Base-by-base conservation (phyloP, 2,888 invertebrate genomes). In the Acleris cristana region DNA sequence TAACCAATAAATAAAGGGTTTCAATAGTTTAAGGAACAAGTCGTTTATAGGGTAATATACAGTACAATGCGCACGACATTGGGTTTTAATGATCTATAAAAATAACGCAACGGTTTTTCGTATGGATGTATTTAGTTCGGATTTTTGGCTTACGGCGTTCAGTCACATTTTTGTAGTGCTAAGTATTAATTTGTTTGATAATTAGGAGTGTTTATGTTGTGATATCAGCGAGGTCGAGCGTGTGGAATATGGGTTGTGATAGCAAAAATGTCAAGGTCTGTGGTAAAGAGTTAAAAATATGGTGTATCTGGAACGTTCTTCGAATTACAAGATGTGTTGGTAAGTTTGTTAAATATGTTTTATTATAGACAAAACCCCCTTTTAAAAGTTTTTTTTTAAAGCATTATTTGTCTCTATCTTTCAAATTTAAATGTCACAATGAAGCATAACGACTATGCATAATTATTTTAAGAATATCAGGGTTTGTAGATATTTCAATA, bases 41-140 rank as follows among this genome's bases (percentile, higher is more conserved):
- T 80, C 84, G 78, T 85, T 90, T 88, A 90, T 87, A 84, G 88
- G 81, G 83, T 73, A 86, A 85, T 88, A 85, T 88, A 85, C 40
- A 84, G 78, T 79, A 90, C 90, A 91, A 92, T 85, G 77, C 85
- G 75, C 78, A 77, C 79, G 83, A 86, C 87, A 86, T 87, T 85
- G 80, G 77, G 74, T 81, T 82, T 77, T 81, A 82, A 89, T 40
- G 83, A 76, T 80, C 79, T 84, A 85, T 83, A 82, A 88, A 85
- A 88, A 87, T 86, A 85, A 78, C 81, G 72, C 74, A 78, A 82
- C 79, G 79, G 74, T 76, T 79, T 80, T 80, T 76, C 78, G 67
- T 76, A 76, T 80, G 79, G 79, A 77, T 77, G 72, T 72, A 40
- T 79, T 89, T 87, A 91, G 92, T 91, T 85, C 70, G 72, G 71